Percentiles rank a stretch among this genome's conserved stretches.
Evolutionary conservation across 37 sponge, comb jelly and placozoan species (phyloP).

Genomic region (Aplysina aerophoba): DNA sequence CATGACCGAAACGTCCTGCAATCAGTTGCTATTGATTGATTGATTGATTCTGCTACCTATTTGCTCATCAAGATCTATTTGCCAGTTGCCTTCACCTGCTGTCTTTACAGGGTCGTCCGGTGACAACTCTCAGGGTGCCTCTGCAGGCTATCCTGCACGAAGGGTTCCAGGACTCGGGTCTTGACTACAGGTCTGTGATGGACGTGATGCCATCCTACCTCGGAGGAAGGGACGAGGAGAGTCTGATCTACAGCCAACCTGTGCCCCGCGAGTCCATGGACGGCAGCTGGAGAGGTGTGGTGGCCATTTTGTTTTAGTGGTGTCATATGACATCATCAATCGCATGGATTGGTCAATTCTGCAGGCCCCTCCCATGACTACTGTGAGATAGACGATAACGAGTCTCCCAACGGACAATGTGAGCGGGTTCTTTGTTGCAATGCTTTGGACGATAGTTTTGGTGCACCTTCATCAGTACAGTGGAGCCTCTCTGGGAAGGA

Average conservation of each 20-base stretch:
- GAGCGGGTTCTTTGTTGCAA: background rate
- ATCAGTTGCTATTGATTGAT: no score
- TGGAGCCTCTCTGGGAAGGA: no score
- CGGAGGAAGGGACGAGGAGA: background rate
- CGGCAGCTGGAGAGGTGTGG: background rate
- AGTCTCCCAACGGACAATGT: background rate
- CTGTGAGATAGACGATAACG: background rate
- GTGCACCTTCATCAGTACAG: no score
- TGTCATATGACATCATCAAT: no score
- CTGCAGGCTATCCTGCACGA: slow-evolving; percentile 24
- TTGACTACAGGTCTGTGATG: background rate
- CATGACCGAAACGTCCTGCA: no score
- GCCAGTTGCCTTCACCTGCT: background rate
- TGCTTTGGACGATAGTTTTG: background rate
- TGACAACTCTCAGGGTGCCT: slow-evolving; percentile 52
- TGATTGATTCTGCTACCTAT: no score
- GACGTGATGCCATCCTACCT: background rate
- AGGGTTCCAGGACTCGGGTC: background rate
- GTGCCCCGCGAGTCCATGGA: background rate
- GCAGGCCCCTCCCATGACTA: slow-evolving; percentile 5
- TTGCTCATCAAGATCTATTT: no score
- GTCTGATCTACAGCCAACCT: background rate
- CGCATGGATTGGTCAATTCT: background rate
- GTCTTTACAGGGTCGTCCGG: slow-evolving; percentile 41
- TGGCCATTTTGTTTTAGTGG: background rate